Base-by-base conservation (phyloP, 2,113 vertebrate genomes). In the Thoracochromis brauschi region DNA sequence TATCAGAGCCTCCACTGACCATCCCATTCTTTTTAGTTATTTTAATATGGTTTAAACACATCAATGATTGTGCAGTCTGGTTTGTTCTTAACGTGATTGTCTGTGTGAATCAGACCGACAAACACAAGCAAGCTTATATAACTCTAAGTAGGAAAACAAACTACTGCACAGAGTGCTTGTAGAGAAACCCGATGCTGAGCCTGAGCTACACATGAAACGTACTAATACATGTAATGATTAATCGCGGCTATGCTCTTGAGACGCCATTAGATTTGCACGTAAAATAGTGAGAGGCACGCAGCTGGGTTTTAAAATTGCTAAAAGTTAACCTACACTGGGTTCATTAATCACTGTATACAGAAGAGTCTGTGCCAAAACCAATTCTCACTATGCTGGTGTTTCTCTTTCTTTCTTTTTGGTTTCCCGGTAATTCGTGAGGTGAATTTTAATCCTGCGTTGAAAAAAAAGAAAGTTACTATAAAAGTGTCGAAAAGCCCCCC, bases 401-500 rank as follows among this genome's bases (percentile, higher is more conserved):
- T 65, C 5, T 65, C 13, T 42, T 55, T 3, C 63, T 68, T 38
- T 49, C 2, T 19, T 29, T 73, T 47, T 47, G 40, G 2, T 38
- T 9, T 24, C 4, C 2, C 13, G 11, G 2, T 26, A 9, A 53
- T 51, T 7, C 8, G 5, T 21, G 38, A n/a, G n/a, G 21, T 29
- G 83, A 19, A 29, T 85, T 65, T 85, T 38, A 53, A 57, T 31
- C 13, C 4, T 19, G 8, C 9, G 21, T 17, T 19, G 13, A 11
- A 4, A n/a, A 17, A 7, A 16, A 9, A 65, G 17, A n/a, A 10
- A 26, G 29, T n/a, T 16, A 86, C 83, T 91, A 91, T 60, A 6
- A 54, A 82, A 88, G 92, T 88, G 89, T 93, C 94, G n/a, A 14
- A 7, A 80, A 78, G 80, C 82, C 54, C 42, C 63, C 42, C 31